A percentile compares a stretch with the other conserved stretches of the same genome.
These are phyloP conservation scores for Chrosomus eos DNA, from an alignment of 2,797 vertebrate genomes.

Conservation along the genomic window DNA sequence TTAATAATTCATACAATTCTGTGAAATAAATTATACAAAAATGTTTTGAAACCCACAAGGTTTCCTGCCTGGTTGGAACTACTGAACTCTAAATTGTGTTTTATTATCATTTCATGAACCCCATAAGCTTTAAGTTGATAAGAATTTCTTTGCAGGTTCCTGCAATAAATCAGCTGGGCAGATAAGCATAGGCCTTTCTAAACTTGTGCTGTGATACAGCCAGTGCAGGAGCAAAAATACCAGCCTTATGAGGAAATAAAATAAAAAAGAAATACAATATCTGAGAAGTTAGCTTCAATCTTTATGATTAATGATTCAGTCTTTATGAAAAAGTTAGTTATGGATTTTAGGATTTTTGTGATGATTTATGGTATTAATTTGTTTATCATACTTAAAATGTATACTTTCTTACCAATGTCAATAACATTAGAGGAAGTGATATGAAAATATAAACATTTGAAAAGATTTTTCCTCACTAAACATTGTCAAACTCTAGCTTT, in stretches of 20 bases:
- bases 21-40: conserved; percentile 48
- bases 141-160: neutral
- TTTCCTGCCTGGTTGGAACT: conserved; percentile 2
- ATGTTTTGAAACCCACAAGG: conserved; percentile 24
- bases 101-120: conserved; percentile 32
- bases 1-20: conserved; percentile 50
- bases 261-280: neutral
- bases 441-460: neutral
- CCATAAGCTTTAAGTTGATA: neutral
- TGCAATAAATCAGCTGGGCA: neutral
- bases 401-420: neutral
- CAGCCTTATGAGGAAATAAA: neutral
- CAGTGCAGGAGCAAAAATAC: neutral
- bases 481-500: neutral
- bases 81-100: conserved; percentile 36
- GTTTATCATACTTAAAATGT: no score
- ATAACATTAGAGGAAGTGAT: neutral
- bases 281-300: neutral
- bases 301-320: neutral
- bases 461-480: neutral
- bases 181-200: neutral
- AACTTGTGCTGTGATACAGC: neutral
- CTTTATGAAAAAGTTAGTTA: neutral
- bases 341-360: neutral
- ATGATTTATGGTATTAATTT: neutral